Evolutionary conservation across 1,140 invertebrate species (phyloP).

Genomic region (Plectrocnemia conspersa): DNA sequence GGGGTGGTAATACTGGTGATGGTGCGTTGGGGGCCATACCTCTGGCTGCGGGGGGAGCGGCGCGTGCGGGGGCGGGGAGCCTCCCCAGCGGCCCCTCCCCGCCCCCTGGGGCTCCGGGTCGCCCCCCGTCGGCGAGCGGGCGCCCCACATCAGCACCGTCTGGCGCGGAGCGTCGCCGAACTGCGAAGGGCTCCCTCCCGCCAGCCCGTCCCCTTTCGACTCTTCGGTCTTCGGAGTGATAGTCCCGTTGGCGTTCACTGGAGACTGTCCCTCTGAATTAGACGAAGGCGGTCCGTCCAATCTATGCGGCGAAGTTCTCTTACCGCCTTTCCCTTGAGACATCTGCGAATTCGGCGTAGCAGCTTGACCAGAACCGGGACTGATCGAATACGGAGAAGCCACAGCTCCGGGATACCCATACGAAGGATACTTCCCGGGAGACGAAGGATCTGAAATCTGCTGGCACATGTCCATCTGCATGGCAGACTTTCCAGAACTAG

Average conservation of each 20-base stretch:
- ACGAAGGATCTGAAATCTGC: slow-evolving; percentile 49
- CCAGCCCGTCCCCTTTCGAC: slow-evolving; percentile 52
- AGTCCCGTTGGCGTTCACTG: slow-evolving; percentile 52
- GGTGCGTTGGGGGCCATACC: slow-evolving; percentile 61
- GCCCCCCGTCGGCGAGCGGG: slow-evolving; percentile 41
- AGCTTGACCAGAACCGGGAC: slow-evolving; percentile 49
- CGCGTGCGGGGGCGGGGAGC: slow-evolving; percentile 33
- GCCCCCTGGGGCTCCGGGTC: slow-evolving; percentile 8
- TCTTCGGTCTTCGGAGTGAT: slow-evolving; percentile 63
- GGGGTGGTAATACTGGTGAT: slow-evolving; percentile 56
- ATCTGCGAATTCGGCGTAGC: slow-evolving; percentile 45
- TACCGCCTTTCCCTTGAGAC: slow-evolving; percentile 40
- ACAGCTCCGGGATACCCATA: slow-evolving; percentile 45
- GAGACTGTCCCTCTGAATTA: slow-evolving; percentile 55
- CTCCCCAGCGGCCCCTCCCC: slow-evolving; percentile 35
- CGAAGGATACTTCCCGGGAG: slow-evolving; percentile 42
- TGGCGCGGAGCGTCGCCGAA: slow-evolving; percentile 65
- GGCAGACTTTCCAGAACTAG: slow-evolving; percentile 45
- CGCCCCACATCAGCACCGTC: slow-evolving; percentile 79
- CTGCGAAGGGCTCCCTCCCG: slow-evolving; percentile 45
- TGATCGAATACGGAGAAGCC: slow-evolving; percentile 47
- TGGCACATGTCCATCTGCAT: slow-evolving; percentile 56
- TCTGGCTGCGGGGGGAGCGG: slow-evolving; percentile 48
- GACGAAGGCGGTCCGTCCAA: slow-evolving; percentile 47
- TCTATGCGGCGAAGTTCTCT: slow-evolving; percentile 53